Percentiles rank a stretch among this genome's conserved stretches.
These are phyloP conservation scores for Aporophyla lueneburgensis DNA, from an alignment of 2,888 invertebrate species.

Conservation along the genomic window DNA sequence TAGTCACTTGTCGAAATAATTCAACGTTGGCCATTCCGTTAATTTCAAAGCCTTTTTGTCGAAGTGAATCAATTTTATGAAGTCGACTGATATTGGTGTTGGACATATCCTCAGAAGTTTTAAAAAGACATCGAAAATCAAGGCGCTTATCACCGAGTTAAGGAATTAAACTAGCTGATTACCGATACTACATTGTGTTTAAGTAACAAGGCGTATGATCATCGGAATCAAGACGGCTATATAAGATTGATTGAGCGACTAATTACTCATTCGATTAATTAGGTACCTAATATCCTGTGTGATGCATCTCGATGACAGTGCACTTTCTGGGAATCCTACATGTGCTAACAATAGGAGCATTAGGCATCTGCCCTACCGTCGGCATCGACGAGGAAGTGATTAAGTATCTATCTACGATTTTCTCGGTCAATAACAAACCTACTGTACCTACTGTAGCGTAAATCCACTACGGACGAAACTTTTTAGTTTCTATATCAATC, in stretches of 20 bases:
- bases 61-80: conserved; percentile 4
- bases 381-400: not conserved
- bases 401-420: not conserved
- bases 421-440: not conserved
- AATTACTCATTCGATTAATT: conserved; percentile 30
- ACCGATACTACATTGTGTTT: conserved; percentile 3
- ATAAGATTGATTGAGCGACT: conserved; percentile 33
- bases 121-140: not conserved
- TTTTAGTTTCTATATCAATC: too few species aligned
- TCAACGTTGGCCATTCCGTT: not conserved
- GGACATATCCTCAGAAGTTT: not conserved
- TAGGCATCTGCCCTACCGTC: not conserved
- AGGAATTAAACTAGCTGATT: too few species aligned
- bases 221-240: conserved; percentile 15
- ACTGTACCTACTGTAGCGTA: not conserved
- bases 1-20: not conserved
- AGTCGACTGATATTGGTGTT: not conserved
- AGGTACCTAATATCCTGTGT: conserved; percentile 11
- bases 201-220: not conserved
- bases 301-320: conserved; percentile 27
- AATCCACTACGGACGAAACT: too few species aligned
- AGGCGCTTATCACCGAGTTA: not conserved
- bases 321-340: conserved; percentile 8
- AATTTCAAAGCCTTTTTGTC: not conserved
- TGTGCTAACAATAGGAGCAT: conserved; percentile 3